Evolutionary conservation across 2,797 vertebrate genomes (phyloP), one percentile per base, ranked within the genome.

Genomic region (Protonibea diacanthus): DNA sequence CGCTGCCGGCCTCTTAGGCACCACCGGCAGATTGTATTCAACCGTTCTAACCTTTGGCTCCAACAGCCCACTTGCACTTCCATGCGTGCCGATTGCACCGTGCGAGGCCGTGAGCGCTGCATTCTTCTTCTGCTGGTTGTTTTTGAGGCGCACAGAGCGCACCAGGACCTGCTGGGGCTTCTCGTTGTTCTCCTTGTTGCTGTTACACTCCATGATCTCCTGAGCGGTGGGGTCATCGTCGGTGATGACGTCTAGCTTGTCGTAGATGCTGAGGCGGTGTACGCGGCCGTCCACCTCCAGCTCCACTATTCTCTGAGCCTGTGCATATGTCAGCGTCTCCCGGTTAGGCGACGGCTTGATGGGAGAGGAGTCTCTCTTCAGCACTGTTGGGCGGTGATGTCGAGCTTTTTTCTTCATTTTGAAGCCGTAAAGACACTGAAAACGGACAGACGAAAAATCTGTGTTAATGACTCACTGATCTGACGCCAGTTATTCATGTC

Each of bases 241-340:
- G 0, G 92, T 60, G 72, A 99, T 97, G 74, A 99, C 93, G 62
- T 99, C 98, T 83, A 99, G 89, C 89, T 97, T 97, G 92, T 99
- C 98, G 21, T 95, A 99, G 86, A 99, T 98, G 92, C 98, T 97
- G 94, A 99, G 96, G 76, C 98, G 91, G 69, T 99, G 98, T 80
- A 99, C 91, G 1, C 98, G 97, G 59, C 98, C 98, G 63, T 99
- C 98, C 9, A 99, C 97, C 91, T 99, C 98, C 87, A 99, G 96
- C 93, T 99, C 98, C 60, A 99, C 98, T 86, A 99, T 99, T 64
- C 98, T 97, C 88, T 99, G 98, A 56, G 98, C 98, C 76, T 99
- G 97, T 4, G 98, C 98, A 0, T 99, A 99, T 0, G 98, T 99
- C 87, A 99, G 92, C 0, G 97, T 99, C 92, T 99, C 98, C 77